A percentile compares a stretch with the other conserved stretches of the same genome.
These are phyloP conservation scores for Leptosomus discolor DNA, from an alignment of 2,113 vertebrate genomes.

Conservation along the genomic window DNA sequence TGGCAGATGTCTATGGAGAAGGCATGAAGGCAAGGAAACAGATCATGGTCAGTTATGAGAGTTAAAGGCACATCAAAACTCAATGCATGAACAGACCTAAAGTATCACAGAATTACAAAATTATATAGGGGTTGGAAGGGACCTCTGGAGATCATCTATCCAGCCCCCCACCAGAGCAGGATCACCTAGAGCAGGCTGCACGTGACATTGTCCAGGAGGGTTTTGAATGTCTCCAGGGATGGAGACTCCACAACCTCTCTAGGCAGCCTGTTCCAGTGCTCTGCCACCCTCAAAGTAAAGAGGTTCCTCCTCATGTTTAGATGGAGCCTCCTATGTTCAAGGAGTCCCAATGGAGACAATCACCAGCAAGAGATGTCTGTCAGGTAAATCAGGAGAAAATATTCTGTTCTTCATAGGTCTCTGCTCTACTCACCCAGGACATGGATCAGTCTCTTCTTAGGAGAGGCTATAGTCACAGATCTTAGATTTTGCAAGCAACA, in stretches of 20 bases:
- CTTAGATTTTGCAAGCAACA: background rate
- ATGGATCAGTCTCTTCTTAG: background rate
- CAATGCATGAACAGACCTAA: background rate
- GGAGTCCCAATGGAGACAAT: background rate
- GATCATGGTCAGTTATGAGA: background rate
- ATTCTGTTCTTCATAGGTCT: background rate
- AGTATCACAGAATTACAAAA: too few species aligned
- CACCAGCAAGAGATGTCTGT: background rate
- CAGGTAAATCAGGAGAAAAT: background rate
- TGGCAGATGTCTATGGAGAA: background rate
- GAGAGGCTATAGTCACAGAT: background rate
- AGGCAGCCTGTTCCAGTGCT: too few species aligned
- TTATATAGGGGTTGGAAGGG: too few species aligned
- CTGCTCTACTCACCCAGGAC: background rate
- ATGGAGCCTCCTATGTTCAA: too few species aligned
- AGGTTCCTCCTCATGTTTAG: too few species aligned
- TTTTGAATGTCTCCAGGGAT: too few species aligned
- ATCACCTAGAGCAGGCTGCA: too few species aligned
- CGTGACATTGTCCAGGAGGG: too few species aligned
- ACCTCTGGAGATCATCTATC: too few species aligned
- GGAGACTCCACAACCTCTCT: too few species aligned
- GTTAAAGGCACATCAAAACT: background rate
- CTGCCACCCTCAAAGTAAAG: too few species aligned
- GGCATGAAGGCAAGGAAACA: background rate
- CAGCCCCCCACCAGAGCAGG: too few species aligned